Evolutionary conservation across 2,888 invertebrate species (phyloP).

Genomic region (Pasiphila rectangulata): DNA sequence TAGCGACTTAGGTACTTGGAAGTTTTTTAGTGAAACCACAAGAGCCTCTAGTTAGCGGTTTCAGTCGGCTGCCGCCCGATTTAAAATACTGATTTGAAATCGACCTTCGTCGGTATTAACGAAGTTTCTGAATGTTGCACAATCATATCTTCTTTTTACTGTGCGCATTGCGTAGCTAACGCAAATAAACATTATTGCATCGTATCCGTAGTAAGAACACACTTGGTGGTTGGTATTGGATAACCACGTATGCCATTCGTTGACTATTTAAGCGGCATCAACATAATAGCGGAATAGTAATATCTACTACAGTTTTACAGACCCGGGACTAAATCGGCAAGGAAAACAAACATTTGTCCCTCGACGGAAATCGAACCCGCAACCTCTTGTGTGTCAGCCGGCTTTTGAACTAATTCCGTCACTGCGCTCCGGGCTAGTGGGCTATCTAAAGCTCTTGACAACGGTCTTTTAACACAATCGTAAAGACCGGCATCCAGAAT

Average conservation of each 20-base stretch:
- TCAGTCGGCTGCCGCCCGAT: constrained; percentile 27
- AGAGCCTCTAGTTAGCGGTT: constrained; percentile 41
- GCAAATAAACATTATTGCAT: constrained; percentile 22
- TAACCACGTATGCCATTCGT: constrained; percentile 25
- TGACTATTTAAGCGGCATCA: no score
- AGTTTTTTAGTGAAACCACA: constrained; percentile 39
- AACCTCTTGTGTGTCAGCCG: no score
- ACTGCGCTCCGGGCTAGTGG: no score
- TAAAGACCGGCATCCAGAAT: no score
- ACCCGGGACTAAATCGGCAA: no score
- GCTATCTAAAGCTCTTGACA: no score
- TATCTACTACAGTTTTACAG: no score
- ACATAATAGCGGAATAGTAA: no score
- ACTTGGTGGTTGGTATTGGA: constrained; percentile 22
- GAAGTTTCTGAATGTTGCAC: constrained; percentile 36
- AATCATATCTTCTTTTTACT: constrained; percentile 33
- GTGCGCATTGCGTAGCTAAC: constrained; percentile 27
- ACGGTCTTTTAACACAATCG: no score
- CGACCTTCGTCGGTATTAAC: constrained; percentile 47
- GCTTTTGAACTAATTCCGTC: no score
- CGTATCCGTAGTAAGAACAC: neutral
- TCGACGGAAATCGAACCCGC: no score
- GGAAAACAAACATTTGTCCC: no score
- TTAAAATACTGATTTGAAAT: constrained; percentile 43
- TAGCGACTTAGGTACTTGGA: constrained; percentile 2